phyloP scores from a whole-genome alignment of 1,140 invertebrate species.

The Propsilocerus akamusi region DNA sequence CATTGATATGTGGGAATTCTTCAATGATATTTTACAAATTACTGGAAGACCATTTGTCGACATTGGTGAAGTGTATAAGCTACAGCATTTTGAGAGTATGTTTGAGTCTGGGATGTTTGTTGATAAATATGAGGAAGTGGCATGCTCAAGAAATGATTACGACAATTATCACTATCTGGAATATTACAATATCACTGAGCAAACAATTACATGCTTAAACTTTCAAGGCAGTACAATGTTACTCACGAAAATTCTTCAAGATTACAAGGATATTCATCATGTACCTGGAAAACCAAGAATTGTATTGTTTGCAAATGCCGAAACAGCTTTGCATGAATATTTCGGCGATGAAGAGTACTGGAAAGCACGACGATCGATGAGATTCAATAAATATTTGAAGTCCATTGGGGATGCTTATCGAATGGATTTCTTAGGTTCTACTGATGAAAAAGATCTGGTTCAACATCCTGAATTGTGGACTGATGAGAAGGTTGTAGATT shows the following conservation, averaged over 20 bases:
- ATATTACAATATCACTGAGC: constrained; percentile 40
- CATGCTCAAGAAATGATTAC: constrained; percentile 26
- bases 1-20: constrained; percentile 70
- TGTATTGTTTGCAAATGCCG: constrained; percentile 70
- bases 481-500: constrained; percentile 11
- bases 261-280: constrained; percentile 41
- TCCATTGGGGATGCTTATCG: constrained; percentile 55
- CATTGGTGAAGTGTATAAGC: constrained; percentile 58
- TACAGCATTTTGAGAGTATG: constrained; percentile 75
- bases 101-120: constrained; percentile 62
- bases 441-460: constrained; percentile 22
- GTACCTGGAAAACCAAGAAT: constrained; percentile 29
- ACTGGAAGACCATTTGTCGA: constrained; percentile 7
- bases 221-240: constrained; percentile 63
- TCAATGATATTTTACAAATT: constrained; percentile 25
- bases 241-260: constrained; percentile 31
- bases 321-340: constrained; percentile 69
- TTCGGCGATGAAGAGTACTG: constrained; percentile 75
- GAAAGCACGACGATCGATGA: constrained; percentile 77
- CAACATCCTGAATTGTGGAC: constrained; percentile 20
- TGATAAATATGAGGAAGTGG: constrained; percentile 55
- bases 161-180: constrained; percentile 35
- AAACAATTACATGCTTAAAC: constrained; percentile 52
- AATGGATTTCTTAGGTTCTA: constrained; percentile 39
- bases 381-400: constrained; percentile 54